phyloP scores from a whole-genome alignment of 2,888 invertebrate genomes.

The Cantharis flavilabris region DNA sequence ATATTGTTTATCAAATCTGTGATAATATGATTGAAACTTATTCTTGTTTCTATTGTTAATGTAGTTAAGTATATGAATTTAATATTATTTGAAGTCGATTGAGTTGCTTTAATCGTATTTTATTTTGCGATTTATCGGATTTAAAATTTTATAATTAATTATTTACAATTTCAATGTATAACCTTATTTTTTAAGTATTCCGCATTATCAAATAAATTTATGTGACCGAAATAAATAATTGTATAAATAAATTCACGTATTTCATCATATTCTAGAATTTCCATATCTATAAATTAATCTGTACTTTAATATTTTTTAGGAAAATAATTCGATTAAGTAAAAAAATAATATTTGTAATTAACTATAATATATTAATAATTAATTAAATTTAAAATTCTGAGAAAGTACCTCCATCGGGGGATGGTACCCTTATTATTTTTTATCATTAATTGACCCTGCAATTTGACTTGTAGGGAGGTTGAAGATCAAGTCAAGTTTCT shows the following conservation, averaged over 20 bases:
- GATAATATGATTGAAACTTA: not conserved
- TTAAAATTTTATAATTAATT: not conserved
- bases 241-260: not conserved
- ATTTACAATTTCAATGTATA: not conserved
- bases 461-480: not conserved
- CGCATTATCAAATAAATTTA: not conserved
- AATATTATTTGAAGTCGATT: not conserved
- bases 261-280: not conserved
- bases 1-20: too few relatives aligned
- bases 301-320: not conserved
- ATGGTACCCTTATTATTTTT: not conserved
- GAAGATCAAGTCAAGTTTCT: not conserved
- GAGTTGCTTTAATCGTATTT: not conserved
- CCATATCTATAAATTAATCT: not conserved
- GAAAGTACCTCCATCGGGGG: not conserved
- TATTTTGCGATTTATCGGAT: not conserved
- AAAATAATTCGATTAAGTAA: not conserved
- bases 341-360: not conserved
- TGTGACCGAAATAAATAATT: not conserved
- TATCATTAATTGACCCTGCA: not conserved
- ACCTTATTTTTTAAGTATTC: not conserved
- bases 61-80: not conserved
- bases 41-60: not conserved
- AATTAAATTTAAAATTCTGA: too few relatives aligned
- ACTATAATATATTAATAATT: too few relatives aligned